Percentiles rank a stretch among this genome's conserved stretches.
Conservation (phyloP, 2,797 vertebrate genomes). For the Acipenser oxyrinchus region DNA sequence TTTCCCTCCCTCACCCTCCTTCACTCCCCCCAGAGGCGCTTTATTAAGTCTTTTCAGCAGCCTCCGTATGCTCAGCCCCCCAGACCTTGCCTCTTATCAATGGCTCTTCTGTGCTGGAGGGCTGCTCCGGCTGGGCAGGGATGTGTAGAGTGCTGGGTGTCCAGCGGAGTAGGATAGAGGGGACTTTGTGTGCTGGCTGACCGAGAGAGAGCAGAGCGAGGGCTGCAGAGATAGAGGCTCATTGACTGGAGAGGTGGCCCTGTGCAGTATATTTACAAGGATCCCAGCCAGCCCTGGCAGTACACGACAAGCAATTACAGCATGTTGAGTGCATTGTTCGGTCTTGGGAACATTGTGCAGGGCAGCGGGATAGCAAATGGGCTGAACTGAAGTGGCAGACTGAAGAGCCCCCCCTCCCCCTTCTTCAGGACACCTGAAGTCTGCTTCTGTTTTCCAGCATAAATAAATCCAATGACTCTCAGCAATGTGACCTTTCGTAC, state of each 20-base stretch:
- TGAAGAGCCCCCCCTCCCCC: neutral
- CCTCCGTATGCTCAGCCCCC: constrained; percentile 17
- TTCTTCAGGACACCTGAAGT: neutral
- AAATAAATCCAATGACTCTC: neutral
- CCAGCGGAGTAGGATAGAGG: constrained; percentile 45
- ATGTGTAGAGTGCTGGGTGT: constrained; percentile 27
- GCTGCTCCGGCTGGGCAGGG: constrained; percentile 27
- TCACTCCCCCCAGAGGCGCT: constrained; percentile 27
- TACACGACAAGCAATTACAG: constrained; percentile 52
- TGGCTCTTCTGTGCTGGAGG: constrained; percentile 53
- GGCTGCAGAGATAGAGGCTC: constrained; percentile 1
- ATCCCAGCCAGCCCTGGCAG: constrained; percentile 37
- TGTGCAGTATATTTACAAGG: constrained; percentile 43
- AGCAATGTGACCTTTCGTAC: neutral
- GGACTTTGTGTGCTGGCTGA: constrained; percentile 47
- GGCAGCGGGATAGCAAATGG: neutral
- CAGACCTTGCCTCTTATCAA: constrained; percentile 52
- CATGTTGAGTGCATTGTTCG: constrained; percentile 47
- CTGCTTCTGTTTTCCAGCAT: too few relatives aligned
- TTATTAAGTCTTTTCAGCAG: constrained; percentile 38
- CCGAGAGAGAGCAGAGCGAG: constrained; percentile 8
- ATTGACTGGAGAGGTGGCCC: constrained; percentile 42
- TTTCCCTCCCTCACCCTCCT: neutral
- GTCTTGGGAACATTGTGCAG: constrained; percentile 39
- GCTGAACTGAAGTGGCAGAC: neutral